Evolutionary conservation across 1,140 invertebrate species (phyloP), one percentile per base, ranked within the genome.

Genomic region (Sipha flava): DNA sequence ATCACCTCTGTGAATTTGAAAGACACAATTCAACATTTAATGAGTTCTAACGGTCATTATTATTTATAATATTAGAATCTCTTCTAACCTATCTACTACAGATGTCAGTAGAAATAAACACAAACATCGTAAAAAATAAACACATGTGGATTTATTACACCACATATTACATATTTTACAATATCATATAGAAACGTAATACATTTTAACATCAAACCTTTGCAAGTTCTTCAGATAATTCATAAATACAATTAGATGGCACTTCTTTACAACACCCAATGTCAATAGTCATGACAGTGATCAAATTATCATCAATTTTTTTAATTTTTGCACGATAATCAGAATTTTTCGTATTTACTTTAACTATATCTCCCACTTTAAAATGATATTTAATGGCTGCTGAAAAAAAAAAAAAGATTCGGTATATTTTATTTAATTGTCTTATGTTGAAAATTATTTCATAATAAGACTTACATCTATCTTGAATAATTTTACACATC

Each of bases 271-370:
- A 2, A n/a, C 12, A 31, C 31, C 68, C 68, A 52, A 72, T 49
- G n/a, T 72, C 68, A 72, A 72, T 47, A 72, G 31, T 72, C 37
- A n/a, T 12, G 31, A 72, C 68, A 72, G 0, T n/a, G n/a, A 72
- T 52, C 18, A 21, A 29, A 52, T 72, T 31, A 34, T 1, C 16
- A 72, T 72, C 47, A 21, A 52, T n/a, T n/a, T 72, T 49, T 12
- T 3, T n/a, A 49, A 72, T 72, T 72, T 72, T 31, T n/a, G 45
- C 68, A 29, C 68, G 68, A 4, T 72, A 72, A 7, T 12, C 0
- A 49, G 14, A 49, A 5, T 1, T 45, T 26, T 47, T 0, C n/a
- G 0, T 1, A 16, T 29, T 1, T 31, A 72, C 12, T 72, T 34
- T 34, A 47, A 72, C 68, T 12, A 72, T 31, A 72, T 72, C 29